Percentiles rank a stretch among this genome's conserved stretches.
phyloP scores from a whole-genome alignment of 2,888 invertebrate genomes.

The Masnerella sp. region DNA sequence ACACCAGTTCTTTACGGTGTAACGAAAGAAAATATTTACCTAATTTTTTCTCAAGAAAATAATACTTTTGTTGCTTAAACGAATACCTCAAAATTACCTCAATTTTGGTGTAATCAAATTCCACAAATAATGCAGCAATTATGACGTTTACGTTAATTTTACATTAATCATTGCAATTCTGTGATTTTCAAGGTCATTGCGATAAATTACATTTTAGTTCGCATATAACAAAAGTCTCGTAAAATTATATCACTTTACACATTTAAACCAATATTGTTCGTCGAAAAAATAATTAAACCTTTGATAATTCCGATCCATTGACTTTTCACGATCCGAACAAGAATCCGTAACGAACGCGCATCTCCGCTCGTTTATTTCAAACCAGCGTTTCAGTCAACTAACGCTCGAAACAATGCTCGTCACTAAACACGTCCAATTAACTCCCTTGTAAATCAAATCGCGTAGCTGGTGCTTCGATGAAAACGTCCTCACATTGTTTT shows the following conservation, averaged over 20 bases:
- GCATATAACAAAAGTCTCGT: not conserved
- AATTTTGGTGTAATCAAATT: too few species aligned
- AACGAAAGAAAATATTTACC: too few species aligned
- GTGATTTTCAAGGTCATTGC: too few species aligned
- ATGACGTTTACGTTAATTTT: too few species aligned
- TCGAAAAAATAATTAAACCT: conserved; percentile 20
- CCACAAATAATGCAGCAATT: too few species aligned
- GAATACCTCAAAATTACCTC: too few species aligned
- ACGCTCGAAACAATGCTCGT: conserved; percentile 20
- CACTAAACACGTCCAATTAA: conserved; percentile 28
- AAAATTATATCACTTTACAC: conserved; percentile 10
- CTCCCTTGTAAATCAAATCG: conserved; percentile 24
- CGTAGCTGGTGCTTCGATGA: conserved; percentile 11
- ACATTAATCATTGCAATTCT: too few species aligned
- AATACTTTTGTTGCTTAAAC: too few species aligned
- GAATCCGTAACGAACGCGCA: conserved; percentile 13
- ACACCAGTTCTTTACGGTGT: too few species aligned
- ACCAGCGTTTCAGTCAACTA: conserved; percentile 36
- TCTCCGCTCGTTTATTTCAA: conserved; percentile 26
- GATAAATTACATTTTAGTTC: too few species aligned
- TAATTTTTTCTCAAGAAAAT: too few species aligned
- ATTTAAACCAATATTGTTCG: too few species aligned
- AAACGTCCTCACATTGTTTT: conserved; percentile 3
- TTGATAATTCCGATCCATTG: conserved; percentile 15
- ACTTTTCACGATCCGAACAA: conserved; percentile 20